Conservation (phyloP, 2,888 invertebrate species). For the Autographa pulchrina region DNA sequence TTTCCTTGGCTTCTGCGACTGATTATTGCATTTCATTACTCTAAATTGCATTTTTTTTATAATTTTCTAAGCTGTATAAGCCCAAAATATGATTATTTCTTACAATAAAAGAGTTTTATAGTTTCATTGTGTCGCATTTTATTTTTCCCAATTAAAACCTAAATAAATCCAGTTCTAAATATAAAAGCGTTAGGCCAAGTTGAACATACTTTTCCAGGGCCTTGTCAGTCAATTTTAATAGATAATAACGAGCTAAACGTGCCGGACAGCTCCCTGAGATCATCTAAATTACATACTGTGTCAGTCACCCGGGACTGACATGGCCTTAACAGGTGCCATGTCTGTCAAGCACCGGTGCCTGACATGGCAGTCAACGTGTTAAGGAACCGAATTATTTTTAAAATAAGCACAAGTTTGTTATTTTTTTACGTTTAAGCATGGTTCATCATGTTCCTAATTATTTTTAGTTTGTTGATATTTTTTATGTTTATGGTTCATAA, state of each 20-base stretch:
- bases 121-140: slow-evolving; percentile 17
- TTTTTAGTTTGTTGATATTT: no score
- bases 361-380: slow-evolving; percentile 18
- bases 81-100: slow-evolving; percentile 25
- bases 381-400: no score
- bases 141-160: slow-evolving; percentile 14
- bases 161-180: slow-evolving; percentile 23
- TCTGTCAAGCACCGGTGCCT: slow-evolving; percentile 41
- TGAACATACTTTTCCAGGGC: slow-evolving; percentile 30
- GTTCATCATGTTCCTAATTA: no score
- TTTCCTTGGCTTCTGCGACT: slow-evolving; percentile 2
- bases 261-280: slow-evolving; percentile 27
- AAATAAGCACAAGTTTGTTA: no score
- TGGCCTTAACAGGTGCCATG: slow-evolving; percentile 37
- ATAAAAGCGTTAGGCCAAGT: slow-evolving; percentile 24
- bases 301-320: slow-evolving; percentile 44
- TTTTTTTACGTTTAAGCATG: no score
- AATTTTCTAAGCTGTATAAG: slow-evolving; percentile 14
- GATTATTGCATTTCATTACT: background rate
- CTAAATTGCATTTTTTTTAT: slow-evolving; percentile 11
- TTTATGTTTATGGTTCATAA: no score
- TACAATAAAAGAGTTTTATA: slow-evolving; percentile 11
- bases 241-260: slow-evolving; percentile 38
- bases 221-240: slow-evolving; percentile 43
- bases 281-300: slow-evolving; percentile 37